These are phyloP conservation scores for Hormiphora californensis DNA, from an alignment of 37 sponge, comb jelly and placozoan genomes.

Conservation along the genomic window DNA sequence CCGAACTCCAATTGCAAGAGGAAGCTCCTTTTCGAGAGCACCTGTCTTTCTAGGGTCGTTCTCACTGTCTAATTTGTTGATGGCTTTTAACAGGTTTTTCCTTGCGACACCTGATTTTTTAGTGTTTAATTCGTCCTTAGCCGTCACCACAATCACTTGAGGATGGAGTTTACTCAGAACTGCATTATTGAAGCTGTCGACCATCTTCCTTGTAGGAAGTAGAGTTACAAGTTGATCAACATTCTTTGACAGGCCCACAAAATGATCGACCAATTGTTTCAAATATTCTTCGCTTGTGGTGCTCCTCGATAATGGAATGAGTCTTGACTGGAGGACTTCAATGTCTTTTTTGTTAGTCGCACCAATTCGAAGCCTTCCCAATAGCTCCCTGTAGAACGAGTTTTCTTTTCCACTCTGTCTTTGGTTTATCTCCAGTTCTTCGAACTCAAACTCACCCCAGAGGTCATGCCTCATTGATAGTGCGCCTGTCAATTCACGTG, in stretches of 20 bases:
- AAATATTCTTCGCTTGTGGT: too few relatives aligned
- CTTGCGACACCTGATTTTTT: too few relatives aligned
- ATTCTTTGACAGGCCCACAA: too few relatives aligned
- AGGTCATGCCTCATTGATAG: too few relatives aligned
- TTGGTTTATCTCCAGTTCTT: conserved; percentile 62
- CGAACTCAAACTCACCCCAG: conserved; percentile 50
- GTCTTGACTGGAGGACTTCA: too few relatives aligned
- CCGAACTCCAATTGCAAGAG: conserved; percentile 60
- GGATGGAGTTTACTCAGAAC: conserved; percentile 14
- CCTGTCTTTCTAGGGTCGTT: conserved; percentile 66
- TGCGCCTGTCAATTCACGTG: too few relatives aligned
- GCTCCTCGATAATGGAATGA: too few relatives aligned
- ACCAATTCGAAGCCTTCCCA: too few relatives aligned
- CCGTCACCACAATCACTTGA: conserved; percentile 1
- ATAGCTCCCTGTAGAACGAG: too few relatives aligned
- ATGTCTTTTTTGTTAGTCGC: too few relatives aligned
- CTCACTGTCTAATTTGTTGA: conserved; percentile 55
- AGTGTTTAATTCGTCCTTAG: conserved; percentile 61
- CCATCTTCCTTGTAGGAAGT: conserved; percentile 54
- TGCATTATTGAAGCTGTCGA: conserved; percentile 50
- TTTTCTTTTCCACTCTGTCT: conserved; percentile 59
- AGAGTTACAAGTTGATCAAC: conserved; percentile 56
- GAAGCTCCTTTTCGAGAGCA: conserved; percentile 55
- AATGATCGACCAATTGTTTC: too few relatives aligned
- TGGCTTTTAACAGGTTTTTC: conserved; percentile 55